Conservation (phyloP, 2,113 vertebrate species). For the Clinocottus analis region DNA sequence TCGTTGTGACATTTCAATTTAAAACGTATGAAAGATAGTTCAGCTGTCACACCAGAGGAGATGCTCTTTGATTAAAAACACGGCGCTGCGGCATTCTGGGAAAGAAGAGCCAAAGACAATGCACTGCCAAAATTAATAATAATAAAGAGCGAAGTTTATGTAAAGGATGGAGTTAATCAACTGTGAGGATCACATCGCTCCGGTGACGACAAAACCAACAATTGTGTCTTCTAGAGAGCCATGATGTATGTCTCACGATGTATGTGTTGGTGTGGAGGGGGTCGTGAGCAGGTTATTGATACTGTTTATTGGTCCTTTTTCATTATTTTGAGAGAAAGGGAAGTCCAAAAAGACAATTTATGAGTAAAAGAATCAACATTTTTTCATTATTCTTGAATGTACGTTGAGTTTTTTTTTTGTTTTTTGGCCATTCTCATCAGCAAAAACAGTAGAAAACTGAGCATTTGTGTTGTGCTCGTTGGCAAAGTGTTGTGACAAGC, state of each 20-base stretch:
- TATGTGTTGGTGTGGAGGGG: neutral
- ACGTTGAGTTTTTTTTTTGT: too few species aligned
- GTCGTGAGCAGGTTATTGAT: too few species aligned
- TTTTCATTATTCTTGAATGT: too few species aligned
- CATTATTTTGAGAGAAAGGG: too few species aligned
- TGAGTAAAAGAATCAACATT: too few species aligned
- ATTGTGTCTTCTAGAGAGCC: neutral
- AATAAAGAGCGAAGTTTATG: neutral
- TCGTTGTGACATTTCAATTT: constrained; percentile 56
- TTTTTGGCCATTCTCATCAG: too few species aligned
- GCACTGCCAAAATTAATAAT: constrained; percentile 22
- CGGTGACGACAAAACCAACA: neutral
- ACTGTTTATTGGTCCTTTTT: neutral
- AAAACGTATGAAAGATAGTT: constrained; percentile 10
- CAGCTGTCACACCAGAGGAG: neutral
- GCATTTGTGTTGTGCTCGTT: too few species aligned
- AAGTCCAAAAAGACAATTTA: too few species aligned
- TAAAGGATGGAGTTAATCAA: neutral
- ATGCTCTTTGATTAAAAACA: constrained; percentile 34
- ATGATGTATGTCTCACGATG: neutral
- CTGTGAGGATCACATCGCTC: neutral
- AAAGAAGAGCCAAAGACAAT: constrained; percentile 12
- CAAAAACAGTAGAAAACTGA: too few species aligned
- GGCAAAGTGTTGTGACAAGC: too few species aligned
- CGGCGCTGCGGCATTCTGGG: constrained; percentile 1